Evolutionary conservation across 2,113 vertebrate species (phyloP).

Genomic region (human): DNA sequence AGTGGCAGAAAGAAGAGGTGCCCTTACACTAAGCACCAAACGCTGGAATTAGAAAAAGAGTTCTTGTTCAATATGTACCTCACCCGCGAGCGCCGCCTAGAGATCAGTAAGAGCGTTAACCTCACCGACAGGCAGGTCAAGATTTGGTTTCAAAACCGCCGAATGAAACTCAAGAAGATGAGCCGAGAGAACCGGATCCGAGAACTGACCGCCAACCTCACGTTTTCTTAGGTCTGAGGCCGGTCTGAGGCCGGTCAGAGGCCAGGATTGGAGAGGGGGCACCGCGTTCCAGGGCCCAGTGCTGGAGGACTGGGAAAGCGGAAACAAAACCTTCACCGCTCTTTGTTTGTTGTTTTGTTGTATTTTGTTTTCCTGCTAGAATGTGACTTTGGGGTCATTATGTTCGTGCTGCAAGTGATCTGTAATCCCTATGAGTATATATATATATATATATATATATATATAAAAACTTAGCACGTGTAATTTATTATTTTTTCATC

Average conservation of each 20-base stretch:
- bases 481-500: conserved; percentile 91
- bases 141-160: conserved; percentile 99
- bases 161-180: conserved; percentile 99
- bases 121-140: conserved; percentile 99
- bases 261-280: conserved; percentile 77
- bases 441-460: conserved; percentile 52
- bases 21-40: conserved; percentile 99
- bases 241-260: conserved; percentile 80
- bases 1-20: conserved; percentile 99
- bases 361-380: conserved; percentile 87
- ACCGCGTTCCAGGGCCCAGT: conserved; percentile 82
- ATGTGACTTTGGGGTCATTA: conserved; percentile 92
- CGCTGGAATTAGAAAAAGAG: conserved; percentile 99
- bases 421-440: conserved; percentile 87
- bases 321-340: conserved; percentile 85
- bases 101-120: conserved; percentile 99
- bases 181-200: conserved; percentile 99
- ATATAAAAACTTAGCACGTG: conserved; percentile 86
- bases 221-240: conserved; percentile 94
- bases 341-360: conserved; percentile 77
- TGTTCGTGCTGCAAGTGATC: conserved; percentile 90
- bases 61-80: conserved; percentile 99
- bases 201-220: conserved; percentile 99
- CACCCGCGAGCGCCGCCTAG: conserved; percentile 99
- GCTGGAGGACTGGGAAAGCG: conserved; percentile 84